Conservation (phyloP, 2,888 invertebrate species). For the Deroplatys truncata region DNA sequence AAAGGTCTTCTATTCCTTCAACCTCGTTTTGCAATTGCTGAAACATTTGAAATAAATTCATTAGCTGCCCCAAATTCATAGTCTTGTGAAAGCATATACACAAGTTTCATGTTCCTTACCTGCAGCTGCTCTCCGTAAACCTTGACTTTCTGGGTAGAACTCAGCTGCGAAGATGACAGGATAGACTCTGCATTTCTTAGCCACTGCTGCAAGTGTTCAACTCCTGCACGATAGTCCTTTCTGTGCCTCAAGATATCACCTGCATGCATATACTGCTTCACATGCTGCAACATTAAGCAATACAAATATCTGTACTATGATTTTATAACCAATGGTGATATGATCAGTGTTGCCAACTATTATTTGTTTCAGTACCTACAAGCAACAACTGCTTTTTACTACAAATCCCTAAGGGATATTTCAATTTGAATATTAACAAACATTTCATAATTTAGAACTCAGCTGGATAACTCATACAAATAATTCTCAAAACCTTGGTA, state of each 20-base stretch:
- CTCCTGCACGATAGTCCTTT: constrained; percentile 71
- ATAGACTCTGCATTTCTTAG: constrained; percentile 69
- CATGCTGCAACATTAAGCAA: constrained; percentile 51
- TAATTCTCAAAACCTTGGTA: too few relatives aligned
- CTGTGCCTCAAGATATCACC: constrained; percentile 79
- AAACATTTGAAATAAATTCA: constrained; percentile 25
- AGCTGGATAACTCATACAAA: too few relatives aligned
- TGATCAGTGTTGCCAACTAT: too few relatives aligned
- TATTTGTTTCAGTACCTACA: too few relatives aligned
- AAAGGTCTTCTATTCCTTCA: constrained; percentile 82
- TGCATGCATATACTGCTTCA: constrained; percentile 84
- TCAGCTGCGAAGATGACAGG: constrained; percentile 65
- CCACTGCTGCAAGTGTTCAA: constrained; percentile 75
- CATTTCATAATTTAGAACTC: too few relatives aligned
- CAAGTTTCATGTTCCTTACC: constrained; percentile 36
- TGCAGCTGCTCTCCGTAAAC: constrained; percentile 71
- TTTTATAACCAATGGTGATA: too few relatives aligned
- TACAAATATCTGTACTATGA: too few relatives aligned
- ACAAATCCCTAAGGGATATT: too few relatives aligned
- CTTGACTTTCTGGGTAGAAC: constrained; percentile 73
- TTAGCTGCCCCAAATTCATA: background rate
- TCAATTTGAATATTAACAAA: too few relatives aligned
- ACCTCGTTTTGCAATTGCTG: constrained; percentile 75
- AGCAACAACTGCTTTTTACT: too few relatives aligned
- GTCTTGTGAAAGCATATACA: too few relatives aligned